Conservation (phyloP, 2,888 invertebrate genomes). For the Campaea margaritaria region DNA sequence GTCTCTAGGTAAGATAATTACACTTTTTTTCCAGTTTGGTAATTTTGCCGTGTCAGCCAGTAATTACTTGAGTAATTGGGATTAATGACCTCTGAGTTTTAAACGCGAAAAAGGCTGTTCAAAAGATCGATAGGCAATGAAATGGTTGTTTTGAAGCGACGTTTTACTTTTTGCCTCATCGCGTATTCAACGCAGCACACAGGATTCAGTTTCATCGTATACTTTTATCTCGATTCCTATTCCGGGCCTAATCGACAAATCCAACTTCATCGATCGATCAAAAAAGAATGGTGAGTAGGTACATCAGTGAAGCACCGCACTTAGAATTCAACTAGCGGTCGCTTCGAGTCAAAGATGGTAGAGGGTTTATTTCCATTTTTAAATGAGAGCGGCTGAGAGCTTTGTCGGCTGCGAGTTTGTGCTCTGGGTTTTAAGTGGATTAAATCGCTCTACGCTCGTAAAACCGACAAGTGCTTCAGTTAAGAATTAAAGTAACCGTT, state of each 20-base stretch:
- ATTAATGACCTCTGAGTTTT: slow-evolving; percentile 23
- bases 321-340: slow-evolving; percentile 81
- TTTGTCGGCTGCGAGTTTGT: slow-evolving; percentile 84
- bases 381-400: slow-evolving; percentile 85
- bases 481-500: slow-evolving; percentile 85
- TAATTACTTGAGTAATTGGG: slow-evolving; percentile 30
- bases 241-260: slow-evolving; percentile 36
- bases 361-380: slow-evolving; percentile 85
- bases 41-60: slow-evolving; percentile 51
- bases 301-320: slow-evolving; percentile 73
- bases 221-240: slow-evolving; percentile 22
- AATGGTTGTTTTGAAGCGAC: background rate
- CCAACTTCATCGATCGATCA: slow-evolving; percentile 46
- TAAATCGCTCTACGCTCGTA: slow-evolving; percentile 85
- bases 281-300: slow-evolving; percentile 64
- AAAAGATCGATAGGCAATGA: slow-evolving; percentile 1
- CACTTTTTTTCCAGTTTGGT: slow-evolving; percentile 55
- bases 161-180: slow-evolving; percentile 12
- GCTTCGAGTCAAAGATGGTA: slow-evolving; percentile 83
- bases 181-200: slow-evolving; percentile 10
- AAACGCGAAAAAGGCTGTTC: slow-evolving; percentile 2
- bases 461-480: slow-evolving; percentile 84
- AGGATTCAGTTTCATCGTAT: slow-evolving; percentile 11
- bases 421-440: slow-evolving; percentile 86
- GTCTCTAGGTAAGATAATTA: slow-evolving; percentile 72